These are phyloP conservation scores for Falcaria lacertinaria DNA, from an alignment of 2,888 invertebrate genomes.

Conservation along the genomic window DNA sequence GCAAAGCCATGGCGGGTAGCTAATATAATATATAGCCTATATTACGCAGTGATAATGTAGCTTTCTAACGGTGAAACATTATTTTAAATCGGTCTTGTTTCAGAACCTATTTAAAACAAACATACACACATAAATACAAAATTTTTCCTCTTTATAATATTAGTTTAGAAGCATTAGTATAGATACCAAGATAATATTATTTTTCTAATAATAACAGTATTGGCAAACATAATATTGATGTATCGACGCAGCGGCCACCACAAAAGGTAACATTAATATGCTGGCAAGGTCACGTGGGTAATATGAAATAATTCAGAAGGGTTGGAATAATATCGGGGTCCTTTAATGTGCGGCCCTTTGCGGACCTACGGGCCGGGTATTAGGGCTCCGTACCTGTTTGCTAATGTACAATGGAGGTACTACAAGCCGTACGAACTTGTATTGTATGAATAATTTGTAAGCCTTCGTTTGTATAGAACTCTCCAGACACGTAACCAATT, in stretches of 20 bases:
- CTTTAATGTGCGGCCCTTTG: constrained; percentile 7
- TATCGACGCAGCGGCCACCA: constrained; percentile 20
- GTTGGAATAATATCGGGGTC: constrained; percentile 47
- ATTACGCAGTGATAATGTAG: too few species aligned
- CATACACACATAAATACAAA: too few species aligned
- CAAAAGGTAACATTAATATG: constrained; percentile 45
- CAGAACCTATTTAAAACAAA: too few species aligned
- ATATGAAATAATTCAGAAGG: constrained; percentile 56
- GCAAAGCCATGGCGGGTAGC: too few species aligned
- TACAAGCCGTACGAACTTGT: neutral
- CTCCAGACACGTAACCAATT: too few species aligned
- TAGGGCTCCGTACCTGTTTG: neutral
- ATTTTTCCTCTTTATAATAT: too few species aligned
- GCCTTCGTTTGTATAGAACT: neutral
- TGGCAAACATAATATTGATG: constrained; percentile 2
- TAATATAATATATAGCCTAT: too few species aligned
- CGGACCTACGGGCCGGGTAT: constrained; percentile 4
- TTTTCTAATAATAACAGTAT: too few species aligned
- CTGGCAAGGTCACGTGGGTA: constrained; percentile 29
- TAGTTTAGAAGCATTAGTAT: too few species aligned
- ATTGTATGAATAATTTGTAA: neutral
- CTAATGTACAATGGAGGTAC: neutral
- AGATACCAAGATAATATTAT: too few species aligned
- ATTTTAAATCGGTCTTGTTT: too few species aligned
- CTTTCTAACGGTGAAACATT: too few species aligned